phyloP scores from a whole-genome alignment of 1,140 invertebrate genomes.

The Drosophila eugracilis region DNA sequence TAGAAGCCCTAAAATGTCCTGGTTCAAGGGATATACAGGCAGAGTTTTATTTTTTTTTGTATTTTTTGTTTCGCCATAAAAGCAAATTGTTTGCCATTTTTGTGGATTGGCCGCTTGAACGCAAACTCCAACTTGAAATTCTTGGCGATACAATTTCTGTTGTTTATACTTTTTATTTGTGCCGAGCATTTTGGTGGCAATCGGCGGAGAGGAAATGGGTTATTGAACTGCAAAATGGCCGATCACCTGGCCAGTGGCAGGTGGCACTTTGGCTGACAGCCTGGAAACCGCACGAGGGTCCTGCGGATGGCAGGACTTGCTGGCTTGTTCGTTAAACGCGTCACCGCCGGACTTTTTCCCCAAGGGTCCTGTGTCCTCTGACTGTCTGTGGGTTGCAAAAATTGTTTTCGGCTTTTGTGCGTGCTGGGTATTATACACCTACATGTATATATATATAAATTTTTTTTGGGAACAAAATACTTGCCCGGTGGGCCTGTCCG shows the following conservation, averaged over 20 bases:
- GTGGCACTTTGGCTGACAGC: slow-evolving; percentile 35
- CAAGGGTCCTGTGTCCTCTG: neutral
- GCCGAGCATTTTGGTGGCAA: neutral
- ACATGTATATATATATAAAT: too few species aligned
- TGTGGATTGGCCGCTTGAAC: slow-evolving; percentile 54
- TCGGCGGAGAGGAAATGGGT: slow-evolving; percentile 43
- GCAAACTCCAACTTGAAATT: slow-evolving; percentile 30
- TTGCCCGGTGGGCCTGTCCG: slow-evolving; percentile 34
- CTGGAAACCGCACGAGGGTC: slow-evolving; percentile 34
- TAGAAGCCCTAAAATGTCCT: slow-evolving; percentile 18
- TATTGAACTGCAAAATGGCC: slow-evolving; percentile 68
- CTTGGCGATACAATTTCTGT: too few species aligned
- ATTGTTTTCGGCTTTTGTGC: slow-evolving; percentile 39
- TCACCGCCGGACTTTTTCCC: slow-evolving; percentile 36
- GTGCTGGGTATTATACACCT: slow-evolving; percentile 30
- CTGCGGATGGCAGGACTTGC: slow-evolving; percentile 40
- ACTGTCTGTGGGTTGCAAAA: slow-evolving; percentile 32
- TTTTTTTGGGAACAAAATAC: slow-evolving; percentile 36
- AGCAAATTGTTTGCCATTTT: slow-evolving; percentile 74
- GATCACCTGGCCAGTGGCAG: slow-evolving; percentile 7
- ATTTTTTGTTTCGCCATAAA: slow-evolving; percentile 67
- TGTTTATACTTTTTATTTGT: slow-evolving; percentile 14
- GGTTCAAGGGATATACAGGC: slow-evolving; percentile 57
- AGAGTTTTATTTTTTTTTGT: too few species aligned
- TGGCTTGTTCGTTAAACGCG: slow-evolving; percentile 44